Conservation (phyloP, 2,888 invertebrate species). For the Lasioglossum zephyrum region DNA sequence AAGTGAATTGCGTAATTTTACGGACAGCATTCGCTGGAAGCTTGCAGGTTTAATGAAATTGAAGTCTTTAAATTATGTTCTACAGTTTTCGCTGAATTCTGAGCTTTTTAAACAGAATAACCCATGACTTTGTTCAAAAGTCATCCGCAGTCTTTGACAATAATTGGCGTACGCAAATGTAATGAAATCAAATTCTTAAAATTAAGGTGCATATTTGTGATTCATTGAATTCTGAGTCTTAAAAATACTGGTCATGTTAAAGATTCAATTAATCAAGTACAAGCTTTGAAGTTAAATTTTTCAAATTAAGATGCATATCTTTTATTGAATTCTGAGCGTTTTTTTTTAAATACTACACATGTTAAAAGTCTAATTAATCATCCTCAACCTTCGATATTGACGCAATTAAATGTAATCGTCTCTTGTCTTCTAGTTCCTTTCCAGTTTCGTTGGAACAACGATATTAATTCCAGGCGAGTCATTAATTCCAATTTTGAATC, state of each 20-base stretch:
- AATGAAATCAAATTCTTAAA: too few species aligned
- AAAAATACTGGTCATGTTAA: too few species aligned
- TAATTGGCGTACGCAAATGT: neutral
- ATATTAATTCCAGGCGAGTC: neutral
- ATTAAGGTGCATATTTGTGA: too few species aligned
- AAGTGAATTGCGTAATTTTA: neutral
- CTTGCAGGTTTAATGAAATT: neutral
- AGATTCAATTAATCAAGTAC: too few species aligned
- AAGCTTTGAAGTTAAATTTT: neutral
- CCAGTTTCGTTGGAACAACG: neutral
- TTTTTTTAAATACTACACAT: too few species aligned
- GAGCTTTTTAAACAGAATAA: too few species aligned
- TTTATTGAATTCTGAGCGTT: neutral
- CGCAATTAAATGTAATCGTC: too few species aligned
- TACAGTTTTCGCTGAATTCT: neutral
- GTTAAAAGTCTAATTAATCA: too few species aligned
- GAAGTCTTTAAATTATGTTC: neutral
- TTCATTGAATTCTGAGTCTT: too few species aligned
- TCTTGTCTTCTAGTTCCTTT: neutral
- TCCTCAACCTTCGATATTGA: too few species aligned
- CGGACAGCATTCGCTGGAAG: neutral
- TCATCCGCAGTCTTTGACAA: neutral
- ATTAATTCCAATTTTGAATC: constrained; percentile 26
- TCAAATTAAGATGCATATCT: neutral
- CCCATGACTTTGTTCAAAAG: too few species aligned